Evolutionary conservation across 2,113 vertebrate genomes (phyloP).

Genomic region (Catharus minimus): DNA sequence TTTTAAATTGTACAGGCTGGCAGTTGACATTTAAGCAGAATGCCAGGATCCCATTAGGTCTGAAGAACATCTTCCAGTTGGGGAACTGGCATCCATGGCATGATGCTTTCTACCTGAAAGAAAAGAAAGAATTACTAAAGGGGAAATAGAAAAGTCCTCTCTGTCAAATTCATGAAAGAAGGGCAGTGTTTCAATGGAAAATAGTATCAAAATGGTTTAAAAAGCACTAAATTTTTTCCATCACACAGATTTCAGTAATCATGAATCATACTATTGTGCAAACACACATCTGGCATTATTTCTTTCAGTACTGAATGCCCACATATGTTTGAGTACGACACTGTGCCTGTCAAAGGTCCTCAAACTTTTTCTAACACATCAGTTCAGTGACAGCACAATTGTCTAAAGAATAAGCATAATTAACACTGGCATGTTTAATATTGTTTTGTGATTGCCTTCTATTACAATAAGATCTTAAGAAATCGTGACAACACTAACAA

Average conservation of each 20-base stretch:
- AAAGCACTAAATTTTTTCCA: neutral
- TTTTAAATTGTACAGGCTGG: neutral
- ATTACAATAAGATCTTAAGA: conserved; percentile 42
- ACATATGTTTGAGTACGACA: conserved; percentile 18
- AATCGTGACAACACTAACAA: conserved; percentile 30
- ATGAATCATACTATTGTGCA: conserved; percentile 34
- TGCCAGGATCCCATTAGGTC: neutral
- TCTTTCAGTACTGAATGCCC: neutral
- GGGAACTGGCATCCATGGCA: neutral
- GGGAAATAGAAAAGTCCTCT: neutral
- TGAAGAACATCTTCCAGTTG: conserved; percentile 8
- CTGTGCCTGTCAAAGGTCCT: conserved; percentile 34
- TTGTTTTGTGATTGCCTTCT: conserved; percentile 36
- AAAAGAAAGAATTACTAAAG: neutral
- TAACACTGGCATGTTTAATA: conserved; percentile 9
- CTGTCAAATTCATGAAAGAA: neutral
- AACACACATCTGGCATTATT: conserved; percentile 57
- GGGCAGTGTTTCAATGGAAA: neutral
- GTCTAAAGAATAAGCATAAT: conserved; percentile 22
- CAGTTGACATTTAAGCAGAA: neutral
- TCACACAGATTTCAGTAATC: conserved; percentile 37
- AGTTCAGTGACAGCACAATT: conserved; percentile 32
- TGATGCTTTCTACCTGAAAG: neutral
- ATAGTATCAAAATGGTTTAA: conserved; percentile 10
- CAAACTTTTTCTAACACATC: neutral